A percentile compares a stretch with the other conserved stretches of the same genome.
Evolutionary conservation across 2,113 vertebrate genomes (phyloP).

Genomic region (Myotis lucifugus): DNA sequence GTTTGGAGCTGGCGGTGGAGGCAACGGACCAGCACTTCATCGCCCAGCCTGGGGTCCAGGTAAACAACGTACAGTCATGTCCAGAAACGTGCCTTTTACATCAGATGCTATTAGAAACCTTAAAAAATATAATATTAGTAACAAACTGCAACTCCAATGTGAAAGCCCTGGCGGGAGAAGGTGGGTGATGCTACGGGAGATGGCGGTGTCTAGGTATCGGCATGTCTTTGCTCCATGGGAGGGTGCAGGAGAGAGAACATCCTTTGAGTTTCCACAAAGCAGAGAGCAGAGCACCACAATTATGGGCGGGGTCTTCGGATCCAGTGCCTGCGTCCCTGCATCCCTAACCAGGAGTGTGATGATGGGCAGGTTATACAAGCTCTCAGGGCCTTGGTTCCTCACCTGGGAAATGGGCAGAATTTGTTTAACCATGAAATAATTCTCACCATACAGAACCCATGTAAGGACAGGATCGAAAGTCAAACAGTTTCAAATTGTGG

Average conservation of each 20-base stretch:
- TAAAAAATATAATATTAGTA: rapidly evolving
- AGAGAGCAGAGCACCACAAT: rapidly evolving
- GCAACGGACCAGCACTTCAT: conserved; percentile 94
- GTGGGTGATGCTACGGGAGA: rapidly evolving
- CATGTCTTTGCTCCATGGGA: not conserved
- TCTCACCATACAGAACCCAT: not conserved
- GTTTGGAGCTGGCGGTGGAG: conserved; percentile 94
- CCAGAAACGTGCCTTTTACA: not conserved
- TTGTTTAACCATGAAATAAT: not conserved
- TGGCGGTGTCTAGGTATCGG: rapidly evolving
- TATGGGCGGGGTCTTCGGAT: not conserved
- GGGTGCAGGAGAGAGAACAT: not conserved
- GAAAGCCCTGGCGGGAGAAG: not conserved
- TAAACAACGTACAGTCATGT: conserved; percentile 44
- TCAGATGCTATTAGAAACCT: not conserved
- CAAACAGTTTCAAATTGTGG: not conserved
- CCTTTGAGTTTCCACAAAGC: not conserved
- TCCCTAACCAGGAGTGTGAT: no score
- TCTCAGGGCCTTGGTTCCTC: not conserved
- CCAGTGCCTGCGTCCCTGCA: not conserved
- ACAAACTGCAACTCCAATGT: rapidly evolving
- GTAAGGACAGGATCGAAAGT: not conserved
- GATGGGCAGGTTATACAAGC: not conserved
- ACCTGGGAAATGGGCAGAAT: not conserved
- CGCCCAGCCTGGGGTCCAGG: conserved; percentile 96